Evolutionary conservation across 2,888 invertebrate genomes (phyloP).

Genomic region (Eudemis profundana): DNA sequence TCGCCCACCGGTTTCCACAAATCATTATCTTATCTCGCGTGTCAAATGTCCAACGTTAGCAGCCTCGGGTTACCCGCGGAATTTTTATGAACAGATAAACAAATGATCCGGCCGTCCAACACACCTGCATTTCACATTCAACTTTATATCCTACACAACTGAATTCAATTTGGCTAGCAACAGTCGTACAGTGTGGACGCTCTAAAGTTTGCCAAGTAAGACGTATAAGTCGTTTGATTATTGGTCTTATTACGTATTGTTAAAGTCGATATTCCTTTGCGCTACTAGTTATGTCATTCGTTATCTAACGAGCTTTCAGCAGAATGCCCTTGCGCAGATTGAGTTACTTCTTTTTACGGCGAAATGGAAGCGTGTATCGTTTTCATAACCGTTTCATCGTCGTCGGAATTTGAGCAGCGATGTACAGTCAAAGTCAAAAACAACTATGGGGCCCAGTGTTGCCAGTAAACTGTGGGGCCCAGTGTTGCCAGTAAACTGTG

Average conservation of each 20-base stretch:
- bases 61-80: conserved; percentile 46
- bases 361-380: conserved; percentile 21
- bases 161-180: conserved; percentile 7
- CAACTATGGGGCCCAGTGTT: too few species aligned
- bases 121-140: conserved; percentile 42
- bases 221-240: neutral
- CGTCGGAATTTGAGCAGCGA: neutral
- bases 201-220: neutral
- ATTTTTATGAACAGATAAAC: conserved; percentile 44
- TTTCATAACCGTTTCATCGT: conserved; percentile 11
- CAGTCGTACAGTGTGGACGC: neutral
- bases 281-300: conserved; percentile 16
- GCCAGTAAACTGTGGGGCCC: too few species aligned
- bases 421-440: neutral
- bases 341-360: conserved; percentile 37
- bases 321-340: conserved; percentile 35
- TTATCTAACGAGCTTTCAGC: conserved; percentile 40
- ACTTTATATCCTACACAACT: neutral
- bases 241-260: conserved; percentile 2
- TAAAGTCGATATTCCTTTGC: conserved; percentile 18
- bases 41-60: conserved; percentile 49
- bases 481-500: too few species aligned
- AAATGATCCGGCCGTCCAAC: conserved; percentile 35
- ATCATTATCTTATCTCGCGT: conserved; percentile 43
- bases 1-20: conserved; percentile 36